These are phyloP conservation scores for Chironomus striatipennis DNA, from an alignment of 1,140 invertebrate genomes.

Conservation along the genomic window DNA sequence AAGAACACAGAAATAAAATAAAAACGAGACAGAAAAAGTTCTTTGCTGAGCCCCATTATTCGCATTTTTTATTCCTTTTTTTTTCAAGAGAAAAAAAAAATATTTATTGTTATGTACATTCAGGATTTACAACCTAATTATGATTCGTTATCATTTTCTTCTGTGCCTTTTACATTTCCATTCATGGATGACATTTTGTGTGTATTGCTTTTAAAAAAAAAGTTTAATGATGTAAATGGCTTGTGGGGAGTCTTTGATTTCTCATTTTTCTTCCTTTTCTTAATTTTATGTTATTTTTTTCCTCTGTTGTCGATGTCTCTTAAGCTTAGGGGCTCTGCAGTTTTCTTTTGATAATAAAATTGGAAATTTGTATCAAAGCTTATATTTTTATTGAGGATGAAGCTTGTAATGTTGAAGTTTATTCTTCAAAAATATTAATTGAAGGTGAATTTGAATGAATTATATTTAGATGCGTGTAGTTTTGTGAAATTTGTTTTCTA, in stretches of 20 bases:
- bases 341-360: too few species aligned
- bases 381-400: too few species aligned
- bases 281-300: too few species aligned
- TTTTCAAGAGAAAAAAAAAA: not conserved
- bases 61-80: not conserved
- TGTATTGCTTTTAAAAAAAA: not conserved
- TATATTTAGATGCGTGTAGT: too few species aligned
- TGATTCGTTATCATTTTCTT: constrained; percentile 17
- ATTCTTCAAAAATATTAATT: too few species aligned
- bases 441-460: too few species aligned
- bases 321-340: too few species aligned
- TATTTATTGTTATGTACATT: constrained; percentile 11
- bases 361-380: too few species aligned
- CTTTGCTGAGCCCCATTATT: not conserved
- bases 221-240: constrained; percentile 1
- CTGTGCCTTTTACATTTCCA: not conserved
- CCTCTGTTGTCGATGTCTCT: not conserved
- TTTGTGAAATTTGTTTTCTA: too few species aligned
- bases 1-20: not conserved
- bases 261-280: not conserved
- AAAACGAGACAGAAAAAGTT: not conserved
- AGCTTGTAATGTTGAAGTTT: too few species aligned
- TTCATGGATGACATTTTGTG: not conserved
- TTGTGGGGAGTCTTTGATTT: not conserved
- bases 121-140: constrained; percentile 23